These are phyloP conservation scores for Tanypteryx hageni DNA, from an alignment of 2,888 invertebrate genomes.

Conservation along the genomic window DNA sequence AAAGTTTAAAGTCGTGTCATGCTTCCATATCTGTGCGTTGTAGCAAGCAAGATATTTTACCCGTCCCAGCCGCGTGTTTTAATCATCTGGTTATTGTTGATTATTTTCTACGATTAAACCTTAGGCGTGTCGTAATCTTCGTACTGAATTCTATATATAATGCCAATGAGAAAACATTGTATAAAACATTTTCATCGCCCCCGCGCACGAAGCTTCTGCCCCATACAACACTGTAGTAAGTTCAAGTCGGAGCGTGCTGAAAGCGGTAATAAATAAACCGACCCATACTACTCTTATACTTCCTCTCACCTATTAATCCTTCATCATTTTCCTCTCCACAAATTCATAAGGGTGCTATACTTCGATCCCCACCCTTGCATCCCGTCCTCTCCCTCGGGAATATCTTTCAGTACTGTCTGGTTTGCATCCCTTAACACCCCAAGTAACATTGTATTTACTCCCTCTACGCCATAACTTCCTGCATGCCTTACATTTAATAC, in stretches of 20 bases:
- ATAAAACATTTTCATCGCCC: neutral
- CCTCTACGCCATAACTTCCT: conserved; percentile 27
- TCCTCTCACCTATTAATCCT: neutral
- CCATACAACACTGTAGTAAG: neutral
- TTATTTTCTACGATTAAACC: too few species aligned
- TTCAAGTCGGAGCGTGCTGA: neutral
- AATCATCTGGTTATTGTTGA: too few species aligned
- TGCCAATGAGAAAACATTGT: neutral
- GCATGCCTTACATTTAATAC: neutral
- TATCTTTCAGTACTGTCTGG: neutral
- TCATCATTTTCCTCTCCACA: neutral
- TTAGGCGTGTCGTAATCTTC: too few species aligned
- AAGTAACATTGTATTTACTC: neutral
- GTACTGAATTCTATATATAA: too few species aligned
- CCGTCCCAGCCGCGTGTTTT: too few species aligned
- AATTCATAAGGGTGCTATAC: neutral
- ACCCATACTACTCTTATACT: neutral
- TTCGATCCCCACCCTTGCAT: neutral
- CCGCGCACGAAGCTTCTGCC: neutral
- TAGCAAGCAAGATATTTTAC: too few species aligned
- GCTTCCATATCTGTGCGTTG: too few species aligned
- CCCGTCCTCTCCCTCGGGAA: neutral
- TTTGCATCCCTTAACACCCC: neutral
- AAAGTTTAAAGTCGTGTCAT: too few species aligned
- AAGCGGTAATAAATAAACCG: neutral